These are phyloP conservation scores for Lepidonotus clava DNA, from an alignment of 2,888 invertebrate species.

Conservation along the genomic window DNA sequence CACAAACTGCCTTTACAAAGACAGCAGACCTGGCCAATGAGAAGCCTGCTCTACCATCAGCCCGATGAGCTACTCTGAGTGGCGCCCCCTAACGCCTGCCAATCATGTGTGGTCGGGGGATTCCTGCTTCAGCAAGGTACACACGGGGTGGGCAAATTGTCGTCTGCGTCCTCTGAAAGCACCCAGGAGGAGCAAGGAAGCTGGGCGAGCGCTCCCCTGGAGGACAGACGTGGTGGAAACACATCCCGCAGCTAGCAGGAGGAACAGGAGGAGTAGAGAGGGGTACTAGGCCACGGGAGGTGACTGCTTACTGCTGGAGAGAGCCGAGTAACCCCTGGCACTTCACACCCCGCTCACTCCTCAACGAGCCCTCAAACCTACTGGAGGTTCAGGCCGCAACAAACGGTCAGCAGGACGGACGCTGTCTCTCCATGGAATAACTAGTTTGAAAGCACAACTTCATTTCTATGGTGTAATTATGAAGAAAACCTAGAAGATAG, in stretches of 20 bases:
- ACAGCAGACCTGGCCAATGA: background rate
- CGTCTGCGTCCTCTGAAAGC: background rate
- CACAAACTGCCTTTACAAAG: background rate
- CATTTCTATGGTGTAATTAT: too few relatives aligned
- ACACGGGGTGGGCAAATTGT: background rate
- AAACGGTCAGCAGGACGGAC: background rate
- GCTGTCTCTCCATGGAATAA: background rate
- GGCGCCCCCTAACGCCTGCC: background rate
- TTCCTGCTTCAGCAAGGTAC: background rate
- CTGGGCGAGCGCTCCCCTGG: background rate
- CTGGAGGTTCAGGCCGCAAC: background rate
- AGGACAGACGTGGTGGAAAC: background rate
- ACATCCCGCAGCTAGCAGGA: background rate
- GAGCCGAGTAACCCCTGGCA: background rate
- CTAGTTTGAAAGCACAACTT: too few relatives aligned
- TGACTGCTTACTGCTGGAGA: background rate
- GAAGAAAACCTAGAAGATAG: too few relatives aligned
- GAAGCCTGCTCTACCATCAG: background rate
- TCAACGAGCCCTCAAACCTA: slow-evolving; percentile 7
- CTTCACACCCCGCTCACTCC: slow-evolving; percentile 7
- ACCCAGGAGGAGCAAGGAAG: background rate
- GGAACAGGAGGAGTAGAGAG: too few relatives aligned
- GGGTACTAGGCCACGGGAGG: background rate
- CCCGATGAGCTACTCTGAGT: background rate
- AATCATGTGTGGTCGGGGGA: background rate